Base-by-base conservation (phyloP, 1,140 invertebrate species). In the Amphibalanus amphitrite region DNA sequence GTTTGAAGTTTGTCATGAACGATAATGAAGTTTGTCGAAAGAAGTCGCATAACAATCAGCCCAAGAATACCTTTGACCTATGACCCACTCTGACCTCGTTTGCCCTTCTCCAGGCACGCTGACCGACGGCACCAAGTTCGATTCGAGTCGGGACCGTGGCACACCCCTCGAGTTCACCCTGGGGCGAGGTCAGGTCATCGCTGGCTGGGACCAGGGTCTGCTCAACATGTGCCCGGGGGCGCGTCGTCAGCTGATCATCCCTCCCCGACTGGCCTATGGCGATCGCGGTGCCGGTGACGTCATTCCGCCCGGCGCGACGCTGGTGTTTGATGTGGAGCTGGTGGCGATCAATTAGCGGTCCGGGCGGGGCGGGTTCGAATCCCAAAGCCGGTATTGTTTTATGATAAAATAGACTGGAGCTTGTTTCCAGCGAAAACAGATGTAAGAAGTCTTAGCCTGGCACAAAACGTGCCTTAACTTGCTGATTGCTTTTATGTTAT, bases 201-300 rank as follows among this genome's bases (percentile, higher is more conserved):
- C 30, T 15, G 92, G 93, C 59, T 97, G 93, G 94, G 95, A 97
- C 78, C 86, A 93, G 80, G 95, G 94, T 68, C 82, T 97, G 20
- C 75, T 86, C 23, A 89, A 92, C 79, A 97, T 97, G 93, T 97
- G 94, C 82, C 89, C 94, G 28, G 92, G 93, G 77, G 93, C 97
- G 80, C 95, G 92, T 79, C 87, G 95, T 76, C 92, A 90, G 80
- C 83, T 98, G 73, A 88, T 85, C 17, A 95, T 97, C 77, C 94
- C 94, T 20, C 88, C 93, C 25, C 84, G 87, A 71, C 82, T 97
- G 65, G 95, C 89, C 15, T 97, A 97, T 81, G 94, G 94, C 1
- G 91, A 94, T 76, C 85, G 86, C 73, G 93, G 93, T 75, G 93
- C 92, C 72, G 93, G 92, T 77, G 91, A 90, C 77, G 89, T 93